Base-by-base conservation (phyloP, 2,113 vertebrate species). In the Rostratula benghalensis region DNA sequence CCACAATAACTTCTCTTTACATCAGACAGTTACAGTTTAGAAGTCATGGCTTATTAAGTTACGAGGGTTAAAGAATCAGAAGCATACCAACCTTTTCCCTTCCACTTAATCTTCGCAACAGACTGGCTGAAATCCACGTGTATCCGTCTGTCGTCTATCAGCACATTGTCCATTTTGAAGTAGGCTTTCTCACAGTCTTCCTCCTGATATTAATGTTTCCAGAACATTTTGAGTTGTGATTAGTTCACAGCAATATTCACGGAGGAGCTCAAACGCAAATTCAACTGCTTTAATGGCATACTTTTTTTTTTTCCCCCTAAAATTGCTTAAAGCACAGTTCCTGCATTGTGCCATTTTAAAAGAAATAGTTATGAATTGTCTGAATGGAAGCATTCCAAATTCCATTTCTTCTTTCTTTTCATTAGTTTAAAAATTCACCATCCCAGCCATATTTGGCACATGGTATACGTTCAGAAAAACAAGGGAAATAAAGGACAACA, bases 61-160 rank as follows among this genome's bases (percentile, higher is more conserved):
- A 64, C 6, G 7, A 74, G 6, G 17, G 59, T 70, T 41, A 79
- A 61, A 90, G 39, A 91, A 95, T 39, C 15, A 10, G 14, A 79
- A 83, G 35, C 3, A 11, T 22, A 95, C 71, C 74, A 91, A 99
- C 99, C 99, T 99, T 99, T 99, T 78, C 99, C 99, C 97, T 99
- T 99, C 99, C 99, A 99, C 88, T 98, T 99, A 85, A 99, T 98
- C 97, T 99, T 99, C 53, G 99, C 97, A 37, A 99, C 99, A 24
- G 99, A 99, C 97, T 99, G 99, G 96, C 99, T 99, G 94, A 99
- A 99, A 98, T 99, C 99, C 74, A 99, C 99, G 2, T 99, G 99
- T 88, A 99, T 99, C 57, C 99, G 98, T 24, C 99, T 98, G 94
- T 99, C 99, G 70, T 99, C 99, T 76, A 99, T 99, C 80, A 99